Percentiles rank a stretch among this genome's conserved stretches.
These are phyloP conservation scores for Drosophila malerkotliana DNA, from an alignment of 1,140 invertebrate genomes.

Conservation along the genomic window DNA sequence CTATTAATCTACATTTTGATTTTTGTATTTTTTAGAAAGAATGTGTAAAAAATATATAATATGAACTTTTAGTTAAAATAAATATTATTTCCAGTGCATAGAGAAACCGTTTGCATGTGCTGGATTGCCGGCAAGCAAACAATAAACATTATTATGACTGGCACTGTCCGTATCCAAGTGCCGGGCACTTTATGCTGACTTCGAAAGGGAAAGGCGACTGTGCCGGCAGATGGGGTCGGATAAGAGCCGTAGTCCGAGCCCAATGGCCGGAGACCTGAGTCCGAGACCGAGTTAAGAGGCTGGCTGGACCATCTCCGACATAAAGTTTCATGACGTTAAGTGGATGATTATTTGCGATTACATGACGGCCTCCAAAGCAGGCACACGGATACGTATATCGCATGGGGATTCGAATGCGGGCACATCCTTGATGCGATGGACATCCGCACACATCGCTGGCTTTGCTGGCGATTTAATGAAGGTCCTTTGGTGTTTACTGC, in stretches of 20 bases:
- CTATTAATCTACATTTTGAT: no score
- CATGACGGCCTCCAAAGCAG: slow-evolving; percentile 48
- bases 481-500: slow-evolving; percentile 39
- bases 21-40: no score
- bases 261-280: slow-evolving; percentile 3
- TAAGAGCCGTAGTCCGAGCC: slow-evolving; percentile 11
- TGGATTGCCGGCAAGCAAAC: slow-evolving; percentile 64
- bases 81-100: slow-evolving; percentile 9
- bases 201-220: slow-evolving; percentile 17
- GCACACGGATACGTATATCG: slow-evolving; percentile 22
- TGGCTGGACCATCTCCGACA: slow-evolving; percentile 57
- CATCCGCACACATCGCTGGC: slow-evolving; percentile 53
- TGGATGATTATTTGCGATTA: slow-evolving; percentile 82
- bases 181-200: slow-evolving; percentile 62
- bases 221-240: slow-evolving; percentile 14
- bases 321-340: slow-evolving; percentile 79
- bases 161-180: slow-evolving; percentile 40
- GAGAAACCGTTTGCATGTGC: slow-evolving; percentile 49
- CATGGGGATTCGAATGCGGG: slow-evolving; percentile 48
- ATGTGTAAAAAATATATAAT: no score
- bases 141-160: slow-evolving; percentile 79
- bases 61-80: background rate
- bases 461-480: slow-evolving; percentile 69
- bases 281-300: slow-evolving; percentile 37
- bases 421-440: slow-evolving; percentile 75